Evolutionary conservation across 2,888 invertebrate genomes (phyloP), one percentile per base, ranked within the genome.

Genomic region (Diploptera punctata): DNA sequence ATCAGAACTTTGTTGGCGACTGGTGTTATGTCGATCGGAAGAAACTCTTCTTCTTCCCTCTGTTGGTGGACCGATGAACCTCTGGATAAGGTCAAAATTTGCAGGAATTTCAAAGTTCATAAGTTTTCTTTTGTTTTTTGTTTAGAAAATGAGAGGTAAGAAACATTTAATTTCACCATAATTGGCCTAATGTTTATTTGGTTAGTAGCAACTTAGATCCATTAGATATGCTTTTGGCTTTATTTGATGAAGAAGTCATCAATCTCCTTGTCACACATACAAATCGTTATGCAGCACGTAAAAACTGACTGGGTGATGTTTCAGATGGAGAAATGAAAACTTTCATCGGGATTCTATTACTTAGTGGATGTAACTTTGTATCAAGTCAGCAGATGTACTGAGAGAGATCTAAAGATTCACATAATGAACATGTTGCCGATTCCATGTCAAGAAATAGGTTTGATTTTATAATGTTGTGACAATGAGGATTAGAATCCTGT

Each of bases 381-480:
- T 77, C 79, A 52, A 71, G 77, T 73, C 73, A 76, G 47, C 65
- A 77, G 68, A 78, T 79, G 78, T 77, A 77, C 65, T 80, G 79
- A 78, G 76, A 78, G 76, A 77, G 74, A 71, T 73, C 61, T 54
- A 70, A 67, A n/a, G 79, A 80, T 69, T 76, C 76, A 47, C 73
- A 76, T 72, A 78, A 79, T 76, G 75, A 67, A 67, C 65, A 76
- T 52, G 78, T 80, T 19, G 73, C 76, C 60, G 60, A 74, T 71
- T 76, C 78, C 80, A 79, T 80, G 74, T 76, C 77, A 10, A 73
- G 80, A 75, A 76, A 80, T 75, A 67, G 77, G 67, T 80, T 80
- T 75, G 75, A 77, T 72, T 76, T 76, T 71, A 74, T 79, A 24
- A 75, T 80, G 75, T 24, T 72, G 68, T 24, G 78, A 79, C 49